These are phyloP conservation scores for Dasypus novemcinctus DNA, from an alignment of 2,113 vertebrate genomes.

Conservation along the genomic window DNA sequence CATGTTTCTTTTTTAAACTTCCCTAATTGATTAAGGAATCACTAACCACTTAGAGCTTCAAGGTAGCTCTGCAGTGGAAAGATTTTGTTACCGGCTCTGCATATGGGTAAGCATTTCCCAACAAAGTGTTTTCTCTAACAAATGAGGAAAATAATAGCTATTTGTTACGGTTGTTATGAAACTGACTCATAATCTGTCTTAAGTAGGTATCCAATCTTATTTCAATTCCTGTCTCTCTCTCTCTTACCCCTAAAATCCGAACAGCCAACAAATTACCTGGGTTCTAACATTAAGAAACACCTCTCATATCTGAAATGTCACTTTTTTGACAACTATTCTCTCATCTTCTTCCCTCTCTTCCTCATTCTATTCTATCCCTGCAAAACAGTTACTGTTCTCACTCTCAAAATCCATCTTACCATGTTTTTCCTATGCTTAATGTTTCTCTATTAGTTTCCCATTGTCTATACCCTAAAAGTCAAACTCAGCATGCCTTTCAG, in stretches of 20 bases:
- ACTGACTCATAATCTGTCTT: neutral
- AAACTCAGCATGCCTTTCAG: neutral
- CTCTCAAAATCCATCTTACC: neutral
- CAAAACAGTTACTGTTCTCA: neutral
- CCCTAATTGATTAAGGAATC: neutral
- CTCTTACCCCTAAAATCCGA: neutral
- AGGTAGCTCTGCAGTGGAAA: neutral
- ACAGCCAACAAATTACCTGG: neutral
- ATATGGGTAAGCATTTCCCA: neutral
- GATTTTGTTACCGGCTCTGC: neutral
- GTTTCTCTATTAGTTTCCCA: neutral
- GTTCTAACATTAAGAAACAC: neutral
- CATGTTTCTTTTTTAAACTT: neutral
- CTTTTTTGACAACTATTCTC: neutral
- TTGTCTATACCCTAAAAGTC: neutral
- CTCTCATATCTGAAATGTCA: neutral
- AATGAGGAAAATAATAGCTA: neutral
- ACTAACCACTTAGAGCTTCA: neutral
- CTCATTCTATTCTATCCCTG: neutral
- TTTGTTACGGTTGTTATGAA: neutral
- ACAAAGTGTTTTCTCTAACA: neutral
- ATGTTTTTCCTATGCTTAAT: neutral
- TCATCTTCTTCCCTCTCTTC: neutral
- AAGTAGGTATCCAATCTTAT: neutral
- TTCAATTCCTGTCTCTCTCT: neutral